Conservation (phyloP, 2,888 invertebrate genomes). For the Chrysina gloriosa region DNA sequence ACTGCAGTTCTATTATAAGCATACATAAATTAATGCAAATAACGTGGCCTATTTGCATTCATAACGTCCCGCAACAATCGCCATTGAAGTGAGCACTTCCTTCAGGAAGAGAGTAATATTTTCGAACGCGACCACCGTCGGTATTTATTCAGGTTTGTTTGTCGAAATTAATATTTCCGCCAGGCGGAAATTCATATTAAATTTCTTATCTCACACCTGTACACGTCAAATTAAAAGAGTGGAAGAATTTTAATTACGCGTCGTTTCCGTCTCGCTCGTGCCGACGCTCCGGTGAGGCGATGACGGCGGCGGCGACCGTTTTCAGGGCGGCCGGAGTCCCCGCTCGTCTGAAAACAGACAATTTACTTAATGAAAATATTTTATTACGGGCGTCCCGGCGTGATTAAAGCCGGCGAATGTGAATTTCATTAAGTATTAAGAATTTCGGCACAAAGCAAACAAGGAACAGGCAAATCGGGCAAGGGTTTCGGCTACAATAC, state of each 20-base stretch:
- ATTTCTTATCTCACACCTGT: constrained; percentile 36
- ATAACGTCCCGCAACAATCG: background rate
- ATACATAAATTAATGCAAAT: background rate
- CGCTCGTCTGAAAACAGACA: constrained; percentile 33
- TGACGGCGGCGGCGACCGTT: background rate
- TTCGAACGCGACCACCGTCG: background rate
- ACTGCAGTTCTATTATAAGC: background rate
- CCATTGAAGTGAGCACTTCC: constrained; percentile 1
- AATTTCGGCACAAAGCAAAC: constrained; percentile 17
- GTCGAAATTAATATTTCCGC: constrained; percentile 30
- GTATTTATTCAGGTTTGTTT: constrained; percentile 35
- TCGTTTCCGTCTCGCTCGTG: background rate
- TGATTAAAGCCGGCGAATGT: constrained; percentile 32
- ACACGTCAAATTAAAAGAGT: constrained; percentile 40
- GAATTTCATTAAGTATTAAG: constrained; percentile 36
- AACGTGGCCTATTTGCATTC: background rate
- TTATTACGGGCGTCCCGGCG: constrained; percentile 24
- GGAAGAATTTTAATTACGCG: constrained; percentile 37
- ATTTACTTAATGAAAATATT: constrained; percentile 41
- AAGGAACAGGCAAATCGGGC: background rate
- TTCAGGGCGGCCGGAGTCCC: background rate
- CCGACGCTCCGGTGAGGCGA: background rate
- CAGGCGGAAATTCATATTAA: constrained; percentile 24
- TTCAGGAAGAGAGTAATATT: constrained; percentile 8
- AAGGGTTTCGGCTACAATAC: too few relatives aligned